Evolutionary conservation across 1,140 invertebrate genomes (phyloP), one percentile per base, ranked within the genome.

Genomic region (Ceratoteleas bidentatus): DNA sequence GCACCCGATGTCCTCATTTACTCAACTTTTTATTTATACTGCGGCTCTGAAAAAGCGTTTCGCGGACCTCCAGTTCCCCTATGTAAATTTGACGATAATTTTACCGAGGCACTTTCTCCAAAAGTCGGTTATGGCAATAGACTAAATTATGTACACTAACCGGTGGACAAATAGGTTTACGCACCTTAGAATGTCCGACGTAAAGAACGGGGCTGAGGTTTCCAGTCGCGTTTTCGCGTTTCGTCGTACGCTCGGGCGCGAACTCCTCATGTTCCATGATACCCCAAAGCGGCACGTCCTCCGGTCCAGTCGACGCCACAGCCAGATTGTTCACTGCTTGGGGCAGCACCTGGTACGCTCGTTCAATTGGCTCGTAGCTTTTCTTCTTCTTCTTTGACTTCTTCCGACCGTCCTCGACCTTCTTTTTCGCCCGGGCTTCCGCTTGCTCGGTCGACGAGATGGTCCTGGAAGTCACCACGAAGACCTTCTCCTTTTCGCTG

Each of bases 401-500:
- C 15, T 76, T 78, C 0, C 54, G 58, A 5, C 16, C 7, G 34
- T 60, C 52, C 38, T 78, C 52, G 7, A 32, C 3, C 24, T 83
- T 87, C 6, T 73, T 83, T 64, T 70, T 36, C 36, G 33, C 0
- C 10, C 32, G 0, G 6, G n/a, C 7, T 34, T 78, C 57, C 6
- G 16, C 6, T 16, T 57, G 68, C 49, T 58, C 33, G 13, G 50
- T 7, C 2, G 50, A 38, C 16, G 73, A 36, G 6, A 75, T 36
- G 10, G 94, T 92, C 70, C 94, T 93, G 7, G 95, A 95, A 3
- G 95, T 96, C 1, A 96, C 95, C 8, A 96, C 94, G 83, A 96
- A 96, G 0, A 96, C 93, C 88, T 95, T 95, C 89, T 96, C 96
- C 0, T 74, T 66, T 13, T 79, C 69, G 78, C 94, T 95, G 4